These are phyloP conservation scores for Papilio glaucus DNA, from an alignment of 1,140 invertebrate species.

Conservation along the genomic window DNA sequence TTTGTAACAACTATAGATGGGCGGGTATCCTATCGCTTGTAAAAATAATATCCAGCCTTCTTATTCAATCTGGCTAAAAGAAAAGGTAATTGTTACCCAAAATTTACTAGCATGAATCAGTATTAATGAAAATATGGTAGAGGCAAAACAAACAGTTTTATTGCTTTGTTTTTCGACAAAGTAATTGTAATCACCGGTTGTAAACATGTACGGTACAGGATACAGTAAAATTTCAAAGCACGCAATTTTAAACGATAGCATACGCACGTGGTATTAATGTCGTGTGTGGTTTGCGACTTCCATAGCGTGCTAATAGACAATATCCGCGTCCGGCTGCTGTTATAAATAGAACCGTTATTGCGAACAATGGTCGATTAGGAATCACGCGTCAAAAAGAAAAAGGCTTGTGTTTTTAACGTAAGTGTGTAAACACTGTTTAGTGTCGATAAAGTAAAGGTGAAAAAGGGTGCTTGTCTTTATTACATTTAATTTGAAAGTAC, in stretches of 20 bases:
- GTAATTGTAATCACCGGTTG: conserved; percentile 16
- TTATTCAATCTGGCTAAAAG: no score
- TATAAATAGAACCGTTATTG: conserved; percentile 47
- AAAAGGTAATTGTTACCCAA: no score
- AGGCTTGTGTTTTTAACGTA: neutral
- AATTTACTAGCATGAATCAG: neutral
- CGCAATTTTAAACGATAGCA: conserved; percentile 12
- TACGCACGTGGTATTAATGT: conserved; percentile 34
- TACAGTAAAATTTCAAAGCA: conserved; percentile 18
- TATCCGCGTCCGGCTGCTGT: conserved; percentile 48
- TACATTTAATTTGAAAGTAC: no score
- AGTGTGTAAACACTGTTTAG: neutral
- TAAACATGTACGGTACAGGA: neutral
- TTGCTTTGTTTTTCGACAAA: neutral
- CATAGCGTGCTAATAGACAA: conserved; percentile 52
- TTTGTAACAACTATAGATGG: no score
- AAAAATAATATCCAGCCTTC: no score
- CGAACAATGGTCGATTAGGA: conserved; percentile 32
- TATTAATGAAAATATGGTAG: conserved; percentile 1
- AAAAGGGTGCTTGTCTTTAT: no score
- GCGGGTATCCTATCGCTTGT: no score
- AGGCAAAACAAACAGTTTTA: conserved; percentile 6
- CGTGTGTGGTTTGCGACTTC: conserved; percentile 22
- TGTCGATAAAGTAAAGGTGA: no score
- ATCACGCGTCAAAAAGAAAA: conserved; percentile 31